Base-by-base conservation (phyloP, 2,888 invertebrate species). In the Patella caerulea region DNA sequence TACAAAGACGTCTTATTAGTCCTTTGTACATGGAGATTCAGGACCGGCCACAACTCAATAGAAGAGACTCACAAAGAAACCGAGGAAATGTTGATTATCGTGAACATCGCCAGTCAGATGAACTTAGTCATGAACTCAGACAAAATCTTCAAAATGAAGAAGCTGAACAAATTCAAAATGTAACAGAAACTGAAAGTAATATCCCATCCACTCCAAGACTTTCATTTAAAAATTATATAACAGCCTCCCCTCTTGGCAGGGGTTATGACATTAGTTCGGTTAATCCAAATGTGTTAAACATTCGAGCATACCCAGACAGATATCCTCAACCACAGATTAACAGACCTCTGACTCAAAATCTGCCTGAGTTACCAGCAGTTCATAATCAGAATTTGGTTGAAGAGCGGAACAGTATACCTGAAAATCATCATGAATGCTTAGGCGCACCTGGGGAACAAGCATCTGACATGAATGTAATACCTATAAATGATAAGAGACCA, bases 51-150 rank as follows among this genome's bases (percentile, higher is more conserved):
- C 65, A 65, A 24, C 19, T 65, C 19, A 14, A 11, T 24, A 65
- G 24, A 24, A 24, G 24, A 24, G 65, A 65, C 24, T 24, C 19
- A 11, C 65, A 65, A 14, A 45, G 45, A 45, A 45, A 45, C 45
- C 45, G 45, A 45, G 45, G 9, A 45, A 45, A 45, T 9, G 65
- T 65, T 9, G 24, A 12, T 19, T 65, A 65, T 65, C 11, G 65
- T 24, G 72, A 69, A 15, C 77, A 72, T 9, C 71, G 72, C n/a
- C 74, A 71, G 12, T 75, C 77, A 54, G 29, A 52, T 54, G 74
- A 77, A n/a, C 77, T 70, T n/a, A 79, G 73, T 77, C 74, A 76
- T 70, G 59, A 79, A 52, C 70, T 76, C 15, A 52, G 70, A 24
- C 65, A 65, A 19, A 56, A 52, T 45, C 74, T 65, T 24, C 65